Conservation (phyloP, 2,888 invertebrate genomes). For the Axea sp. region DNA sequence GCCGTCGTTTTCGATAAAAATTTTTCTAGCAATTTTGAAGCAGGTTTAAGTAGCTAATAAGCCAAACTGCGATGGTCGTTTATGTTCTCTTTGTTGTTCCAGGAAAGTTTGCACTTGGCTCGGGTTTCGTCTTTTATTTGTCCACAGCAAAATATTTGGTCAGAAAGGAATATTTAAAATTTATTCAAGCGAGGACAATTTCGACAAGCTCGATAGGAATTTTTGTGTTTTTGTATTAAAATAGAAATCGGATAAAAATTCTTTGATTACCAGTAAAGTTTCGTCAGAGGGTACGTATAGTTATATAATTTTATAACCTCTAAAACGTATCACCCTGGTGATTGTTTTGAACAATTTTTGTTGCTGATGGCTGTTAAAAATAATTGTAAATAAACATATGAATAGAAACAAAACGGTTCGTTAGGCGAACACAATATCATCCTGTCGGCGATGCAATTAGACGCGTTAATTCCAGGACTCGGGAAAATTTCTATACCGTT, state of each 20-base stretch:
- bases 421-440: constrained; percentile 46
- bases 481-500: constrained; percentile 68
- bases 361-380: constrained; percentile 12
- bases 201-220: no score
- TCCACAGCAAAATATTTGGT: no score
- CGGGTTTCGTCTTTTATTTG: not conserved
- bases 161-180: not conserved
- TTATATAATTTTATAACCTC: no score
- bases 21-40: constrained; percentile 22
- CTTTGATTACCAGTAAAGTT: no score
- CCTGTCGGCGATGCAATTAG: constrained; percentile 64
- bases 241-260: no score
- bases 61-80: not conserved
- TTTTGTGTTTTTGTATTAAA: no score
- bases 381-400: constrained; percentile 37
- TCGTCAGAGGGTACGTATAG: no score
- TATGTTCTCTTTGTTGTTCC: not conserved
- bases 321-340: no score
- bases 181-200: no score
- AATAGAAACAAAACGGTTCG: constrained; percentile 47
- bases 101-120: not conserved
- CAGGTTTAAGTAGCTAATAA: constrained; percentile 19
- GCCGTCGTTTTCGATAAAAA: constrained; percentile 21
- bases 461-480: constrained; percentile 58
- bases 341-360: no score